Evolutionary conservation across 2,888 invertebrate genomes (phyloP).

Genomic region (Conchocele bisecta): DNA sequence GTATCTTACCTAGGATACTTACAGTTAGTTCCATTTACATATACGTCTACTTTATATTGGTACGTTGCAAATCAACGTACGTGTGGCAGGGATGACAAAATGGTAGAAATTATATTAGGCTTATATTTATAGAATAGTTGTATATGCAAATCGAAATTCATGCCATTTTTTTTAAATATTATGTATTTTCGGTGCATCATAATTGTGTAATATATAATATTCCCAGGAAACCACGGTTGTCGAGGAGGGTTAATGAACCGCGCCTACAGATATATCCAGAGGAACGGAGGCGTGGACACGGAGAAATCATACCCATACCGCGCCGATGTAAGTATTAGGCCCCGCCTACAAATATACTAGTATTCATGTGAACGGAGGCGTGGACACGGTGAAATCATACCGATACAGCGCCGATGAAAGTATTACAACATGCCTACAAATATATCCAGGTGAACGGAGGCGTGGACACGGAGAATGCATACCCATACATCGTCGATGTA

Average conservation of each 20-base stretch:
- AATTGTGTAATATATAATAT: background rate
- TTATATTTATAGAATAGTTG: too few relatives aligned
- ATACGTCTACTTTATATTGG: too few relatives aligned
- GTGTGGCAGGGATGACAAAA: too few relatives aligned
- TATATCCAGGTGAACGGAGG: too few relatives aligned
- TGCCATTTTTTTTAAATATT: too few relatives aligned
- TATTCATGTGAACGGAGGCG: constrained; percentile 32
- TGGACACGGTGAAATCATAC: constrained; percentile 42
- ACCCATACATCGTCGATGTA: background rate
- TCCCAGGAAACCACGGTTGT: constrained; percentile 41
- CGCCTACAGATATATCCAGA: constrained; percentile 38
- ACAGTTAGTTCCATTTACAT: too few relatives aligned
- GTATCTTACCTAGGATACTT: too few relatives aligned
- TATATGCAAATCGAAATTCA: too few relatives aligned
- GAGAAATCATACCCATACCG: constrained; percentile 39
- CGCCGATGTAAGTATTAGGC: constrained; percentile 17
- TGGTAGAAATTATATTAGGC: too few relatives aligned
- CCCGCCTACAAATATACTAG: constrained; percentile 38
- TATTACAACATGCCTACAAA: too few relatives aligned
- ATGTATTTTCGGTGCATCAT: background rate
- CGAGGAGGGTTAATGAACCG: constrained; percentile 43
- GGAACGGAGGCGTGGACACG: constrained; percentile 40
- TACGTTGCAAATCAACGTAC: too few relatives aligned
- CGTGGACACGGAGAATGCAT: background rate
- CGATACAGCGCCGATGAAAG: constrained; percentile 31